Conservation (phyloP, 2,888 invertebrate species). For the Noctua fimbriata region DNA sequence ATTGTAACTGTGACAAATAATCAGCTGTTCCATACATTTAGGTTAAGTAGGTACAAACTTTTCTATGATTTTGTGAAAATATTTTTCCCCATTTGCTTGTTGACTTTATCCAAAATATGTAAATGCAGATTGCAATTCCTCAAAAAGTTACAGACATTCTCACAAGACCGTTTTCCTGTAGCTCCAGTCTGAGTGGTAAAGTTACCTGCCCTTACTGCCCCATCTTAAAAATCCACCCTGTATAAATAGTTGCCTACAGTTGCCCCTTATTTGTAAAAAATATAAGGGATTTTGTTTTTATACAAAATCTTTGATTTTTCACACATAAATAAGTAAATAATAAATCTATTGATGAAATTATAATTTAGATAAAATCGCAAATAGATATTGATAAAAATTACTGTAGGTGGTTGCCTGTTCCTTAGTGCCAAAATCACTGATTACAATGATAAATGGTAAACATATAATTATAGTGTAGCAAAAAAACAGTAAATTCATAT, state of each 20-base stretch:
- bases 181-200: background rate
- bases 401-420: background rate
- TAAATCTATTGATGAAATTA: conserved; percentile 5
- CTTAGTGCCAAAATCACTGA: conserved; percentile 7
- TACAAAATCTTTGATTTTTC: conserved; percentile 7
- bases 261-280: background rate
- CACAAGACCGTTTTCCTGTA: background rate
- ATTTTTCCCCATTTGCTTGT: background rate
- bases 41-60: background rate
- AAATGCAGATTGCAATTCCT: background rate
- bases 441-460: background rate
- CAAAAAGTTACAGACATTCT: background rate
- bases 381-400: conserved; percentile 3
- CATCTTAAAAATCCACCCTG: background rate
- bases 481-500: background rate
- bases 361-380: background rate
- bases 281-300: background rate
- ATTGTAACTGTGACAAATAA: background rate
- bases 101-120: background rate
- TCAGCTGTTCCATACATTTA: background rate
- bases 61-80: background rate
- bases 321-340: conserved; percentile 13
- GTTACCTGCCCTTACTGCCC: background rate
- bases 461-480: background rate
- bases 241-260: background rate